Evolutionary conservation across 2,888 invertebrate species (phyloP).

Genomic region (Petrolisthes manimaculis): DNA sequence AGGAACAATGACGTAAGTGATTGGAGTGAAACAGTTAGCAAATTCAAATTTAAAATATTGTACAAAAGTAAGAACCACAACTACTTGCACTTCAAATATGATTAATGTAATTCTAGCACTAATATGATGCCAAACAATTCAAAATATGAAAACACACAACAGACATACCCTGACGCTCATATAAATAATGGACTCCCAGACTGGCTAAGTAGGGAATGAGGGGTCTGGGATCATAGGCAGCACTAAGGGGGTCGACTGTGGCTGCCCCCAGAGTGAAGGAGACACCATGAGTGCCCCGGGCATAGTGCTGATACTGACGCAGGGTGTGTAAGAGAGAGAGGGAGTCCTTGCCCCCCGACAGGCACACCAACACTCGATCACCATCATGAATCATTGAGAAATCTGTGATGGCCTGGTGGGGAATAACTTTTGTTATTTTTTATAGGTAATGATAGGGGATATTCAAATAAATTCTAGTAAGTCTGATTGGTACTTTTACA

Average conservation of each 20-base stretch:
- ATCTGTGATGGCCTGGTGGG: slow-evolving; percentile 80
- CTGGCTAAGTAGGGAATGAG: slow-evolving; percentile 82
- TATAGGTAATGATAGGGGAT: background rate
- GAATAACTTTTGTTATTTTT: background rate
- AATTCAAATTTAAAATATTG: no score
- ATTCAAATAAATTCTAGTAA: background rate
- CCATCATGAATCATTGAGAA: slow-evolving; percentile 86
- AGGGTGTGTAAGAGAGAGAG: slow-evolving; percentile 86
- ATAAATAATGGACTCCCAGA: slow-evolving; percentile 82
- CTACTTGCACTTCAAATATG: no score
- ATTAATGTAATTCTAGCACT: no score
- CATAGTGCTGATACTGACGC: slow-evolving; percentile 85
- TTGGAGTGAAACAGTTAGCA: no score
- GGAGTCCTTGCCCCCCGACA: slow-evolving; percentile 87
- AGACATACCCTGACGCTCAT: slow-evolving; percentile 77
- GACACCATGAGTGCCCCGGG: slow-evolving; percentile 78
- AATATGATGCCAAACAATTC: no score
- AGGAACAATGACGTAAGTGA: no score
- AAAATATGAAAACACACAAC: background rate
- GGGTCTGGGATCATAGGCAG: slow-evolving; percentile 75
- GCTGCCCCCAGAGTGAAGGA: slow-evolving; percentile 80
- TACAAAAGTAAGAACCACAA: no score
- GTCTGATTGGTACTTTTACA: background rate
- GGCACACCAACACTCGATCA: slow-evolving; percentile 85
- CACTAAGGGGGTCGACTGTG: slow-evolving; percentile 80